phyloP scores from a whole-genome alignment of 1,140 invertebrate genomes.

The Psix sp. region DNA sequence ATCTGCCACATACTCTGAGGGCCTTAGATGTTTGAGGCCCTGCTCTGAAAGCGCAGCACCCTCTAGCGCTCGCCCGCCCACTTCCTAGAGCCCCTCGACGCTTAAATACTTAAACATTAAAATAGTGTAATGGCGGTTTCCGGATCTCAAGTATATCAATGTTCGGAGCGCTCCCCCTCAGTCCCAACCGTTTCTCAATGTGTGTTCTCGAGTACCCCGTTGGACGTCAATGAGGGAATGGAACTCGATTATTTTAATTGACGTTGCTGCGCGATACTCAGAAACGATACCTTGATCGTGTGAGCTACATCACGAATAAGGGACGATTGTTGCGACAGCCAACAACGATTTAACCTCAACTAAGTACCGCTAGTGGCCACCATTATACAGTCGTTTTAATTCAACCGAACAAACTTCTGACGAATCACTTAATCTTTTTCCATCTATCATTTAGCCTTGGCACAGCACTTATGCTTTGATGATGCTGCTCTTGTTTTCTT shows the following conservation, averaged over 20 bases:
- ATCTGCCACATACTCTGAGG: conserved; percentile 61
- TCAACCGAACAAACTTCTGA: conserved; percentile 20
- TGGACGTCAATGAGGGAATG: conserved; percentile 63
- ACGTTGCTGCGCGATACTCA: conserved; percentile 64
- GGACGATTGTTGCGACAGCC: conserved; percentile 36
- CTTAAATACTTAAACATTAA: conserved; percentile 70
- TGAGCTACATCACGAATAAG: conserved; percentile 41
- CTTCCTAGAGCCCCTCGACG: conserved; percentile 68
- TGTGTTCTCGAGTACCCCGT: conserved; percentile 45
- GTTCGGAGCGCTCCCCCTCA: conserved; percentile 43
- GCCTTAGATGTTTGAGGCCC: conserved; percentile 51
- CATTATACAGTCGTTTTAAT: conserved; percentile 20
- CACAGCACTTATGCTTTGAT: background rate
- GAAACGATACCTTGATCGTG: conserved; percentile 66
- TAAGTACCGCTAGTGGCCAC: conserved; percentile 11
- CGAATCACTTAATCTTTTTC: conserved; percentile 5
- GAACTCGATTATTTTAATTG: conserved; percentile 71
- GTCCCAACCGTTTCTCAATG: conserved; percentile 45
- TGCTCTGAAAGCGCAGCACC: conserved; percentile 58
- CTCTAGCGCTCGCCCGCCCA: conserved; percentile 64
- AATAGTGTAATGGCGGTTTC: conserved; percentile 71
- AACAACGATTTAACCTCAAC: conserved; percentile 26
- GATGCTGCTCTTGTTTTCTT: background rate
- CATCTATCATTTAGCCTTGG: background rate
- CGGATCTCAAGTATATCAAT: conserved; percentile 69